Evolutionary conservation across 2,797 vertebrate genomes (phyloP), one percentile per base, ranked within the genome.

Genomic region (Otolemur crassicaudatus): DNA sequence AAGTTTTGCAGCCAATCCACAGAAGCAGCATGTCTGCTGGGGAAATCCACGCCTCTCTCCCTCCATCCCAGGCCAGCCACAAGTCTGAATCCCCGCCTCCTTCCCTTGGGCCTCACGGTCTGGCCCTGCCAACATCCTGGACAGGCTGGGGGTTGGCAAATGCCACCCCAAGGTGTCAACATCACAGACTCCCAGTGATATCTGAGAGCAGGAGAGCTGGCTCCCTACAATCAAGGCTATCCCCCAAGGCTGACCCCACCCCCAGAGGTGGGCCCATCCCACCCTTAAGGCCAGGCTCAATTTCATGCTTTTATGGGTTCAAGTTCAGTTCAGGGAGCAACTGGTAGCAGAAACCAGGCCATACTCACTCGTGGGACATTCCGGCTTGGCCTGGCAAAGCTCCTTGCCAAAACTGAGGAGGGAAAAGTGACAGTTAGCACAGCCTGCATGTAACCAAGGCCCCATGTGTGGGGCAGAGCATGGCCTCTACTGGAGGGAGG

Each of bases 341-440:
- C 34, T 65, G 40, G 93, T 20, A 67, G 85, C 29, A 82, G 11
- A 77, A 46, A 7, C 16, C 25, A 95, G 94, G 53, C 56, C 97
- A 97, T 98, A 99, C 99, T 99, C 99, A 99, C 99, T 99, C 99
- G 85, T 99, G 99, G 95, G 99, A 99, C 73, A 99, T 99, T 94
- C 99, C 99, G 69, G 99, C 99, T 98, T 99, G 99, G 97, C 99
- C 99, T 92, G 99, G 98, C 97, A 99, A 98, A 90, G 99, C 94
- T 96, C 99, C 99, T 63, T 99, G 99, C 99, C 99, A 99, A 98
- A 99, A 99, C 99, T 99, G 97, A 92, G 97, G 94, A 95, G 91
- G 91, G 90, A 97, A 79, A 96, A 75, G 43, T 9, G 2, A 91
- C 75, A 86, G 43, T 98, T 87, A 96, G 85, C 73, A 20, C 0